A percentile compares a stretch with the other conserved stretches of the same genome.
Evolutionary conservation across 2,113 vertebrate genomes (phyloP).

Genomic region (Actinemys pallida): DNA sequence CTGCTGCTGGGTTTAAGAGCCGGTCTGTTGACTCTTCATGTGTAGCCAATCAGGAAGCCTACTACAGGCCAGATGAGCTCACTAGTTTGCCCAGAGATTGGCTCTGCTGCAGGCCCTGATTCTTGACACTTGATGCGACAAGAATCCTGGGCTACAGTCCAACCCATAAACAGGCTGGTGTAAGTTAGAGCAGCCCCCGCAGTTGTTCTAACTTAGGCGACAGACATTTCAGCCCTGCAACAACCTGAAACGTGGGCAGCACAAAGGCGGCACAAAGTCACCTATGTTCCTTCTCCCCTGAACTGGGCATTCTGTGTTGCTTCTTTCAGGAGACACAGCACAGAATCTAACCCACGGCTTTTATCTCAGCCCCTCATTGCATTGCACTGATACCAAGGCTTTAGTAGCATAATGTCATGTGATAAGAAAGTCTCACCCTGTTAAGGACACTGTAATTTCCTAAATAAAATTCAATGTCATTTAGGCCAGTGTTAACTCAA

Average conservation of each 20-base stretch:
- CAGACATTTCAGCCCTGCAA: not conserved
- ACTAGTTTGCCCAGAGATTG: too few species aligned
- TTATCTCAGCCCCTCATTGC: not conserved
- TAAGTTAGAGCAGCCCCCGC: not conserved
- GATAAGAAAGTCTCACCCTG: not conserved
- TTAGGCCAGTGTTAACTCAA: not conserved
- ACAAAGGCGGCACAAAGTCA: accelerated
- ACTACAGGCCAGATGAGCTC: too few species aligned
- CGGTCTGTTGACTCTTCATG: too few species aligned
- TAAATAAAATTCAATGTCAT: not conserved
- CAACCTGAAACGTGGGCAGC: not conserved
- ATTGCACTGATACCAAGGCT: not conserved
- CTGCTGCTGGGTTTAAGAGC: too few species aligned
- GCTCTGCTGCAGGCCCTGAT: too few species aligned
- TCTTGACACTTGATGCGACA: too few species aligned
- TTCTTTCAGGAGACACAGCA: not conserved
- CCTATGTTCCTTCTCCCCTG: not conserved
- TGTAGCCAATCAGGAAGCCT: too few species aligned
- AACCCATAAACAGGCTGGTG: too few species aligned
- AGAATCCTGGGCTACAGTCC: too few species aligned
- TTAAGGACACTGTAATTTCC: not conserved
- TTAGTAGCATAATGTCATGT: not conserved
- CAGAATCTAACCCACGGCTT: not conserved
- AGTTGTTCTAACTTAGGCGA: not conserved
- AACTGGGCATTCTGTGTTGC: not conserved